Percentiles rank a stretch among this genome's conserved stretches.
Evolutionary conservation across 2,888 invertebrate species (phyloP).

Genomic region (Macrophya alboannulata): DNA sequence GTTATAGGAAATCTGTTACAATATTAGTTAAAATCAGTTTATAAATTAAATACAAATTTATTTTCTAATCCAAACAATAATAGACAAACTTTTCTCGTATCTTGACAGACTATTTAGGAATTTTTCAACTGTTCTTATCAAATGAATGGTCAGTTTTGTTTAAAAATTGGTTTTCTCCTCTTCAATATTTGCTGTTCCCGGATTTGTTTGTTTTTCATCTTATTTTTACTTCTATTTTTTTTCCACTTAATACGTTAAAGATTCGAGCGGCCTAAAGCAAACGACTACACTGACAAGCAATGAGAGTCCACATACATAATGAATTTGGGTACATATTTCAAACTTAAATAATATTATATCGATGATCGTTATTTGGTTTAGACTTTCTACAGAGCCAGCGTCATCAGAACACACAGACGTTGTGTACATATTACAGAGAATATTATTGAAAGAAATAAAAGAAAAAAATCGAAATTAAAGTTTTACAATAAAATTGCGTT

Average conservation of each 20-base stretch:
- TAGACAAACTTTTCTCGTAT: no score
- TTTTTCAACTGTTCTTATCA: not conserved
- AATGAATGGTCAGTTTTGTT: not conserved
- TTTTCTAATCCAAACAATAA: no score
- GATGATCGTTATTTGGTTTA: not conserved
- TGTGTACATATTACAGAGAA: not conserved
- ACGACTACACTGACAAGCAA: not conserved
- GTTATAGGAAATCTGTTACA: not conserved
- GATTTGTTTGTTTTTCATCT: not conserved
- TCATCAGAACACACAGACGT: not conserved
- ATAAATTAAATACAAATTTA: no score
- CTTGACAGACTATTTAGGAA: no score
- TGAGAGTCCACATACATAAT: not conserved
- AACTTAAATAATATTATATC: slow-evolving; percentile 1
- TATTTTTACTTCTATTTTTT: not conserved
- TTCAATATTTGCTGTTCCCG: not conserved
- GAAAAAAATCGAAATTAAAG: not conserved
- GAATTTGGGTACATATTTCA: not conserved
- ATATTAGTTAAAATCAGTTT: not conserved
- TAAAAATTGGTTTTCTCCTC: not conserved
- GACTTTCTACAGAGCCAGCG: not conserved
- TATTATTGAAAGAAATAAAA: not conserved
- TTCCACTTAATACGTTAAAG: no score
- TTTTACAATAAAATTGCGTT: not conserved
- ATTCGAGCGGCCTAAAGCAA: not conserved